Evolutionary conservation across 2,888 invertebrate species (phyloP), one percentile per base, ranked within the genome.

Genomic region (Orthosia incerta): DNA sequence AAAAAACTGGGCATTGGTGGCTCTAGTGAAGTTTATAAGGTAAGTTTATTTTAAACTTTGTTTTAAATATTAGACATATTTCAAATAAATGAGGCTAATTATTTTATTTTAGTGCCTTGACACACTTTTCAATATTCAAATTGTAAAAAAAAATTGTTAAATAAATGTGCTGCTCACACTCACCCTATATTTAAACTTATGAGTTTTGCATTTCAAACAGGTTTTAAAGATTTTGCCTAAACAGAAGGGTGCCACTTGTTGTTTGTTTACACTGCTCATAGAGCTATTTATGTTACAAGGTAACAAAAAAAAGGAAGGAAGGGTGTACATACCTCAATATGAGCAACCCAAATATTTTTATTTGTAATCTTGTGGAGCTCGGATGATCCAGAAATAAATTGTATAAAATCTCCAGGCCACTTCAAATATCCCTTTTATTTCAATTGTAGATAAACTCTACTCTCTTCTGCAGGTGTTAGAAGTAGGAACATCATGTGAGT

Each of bases 1-100:
- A 98, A 97, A 80, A 97, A 97, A 86, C 94, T 99, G 62, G 99
- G 99, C 0, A 97, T 97, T 86, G 99, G 99, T n/a, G 99, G 99
- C 56, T 99, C 99, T 71, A 98, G 99, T 89, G 97, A 98, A 92
- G 99, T 99, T 5, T 98, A 97, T 70, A 96, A 97, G 92, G 97
- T 95, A 83, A 88, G 79, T 39, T 39, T 9, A 39, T 9, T 1
- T 39, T 9, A 39, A 39, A 39, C 39, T 39, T 12, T 15, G n/a
- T 20, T 39, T 48, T 15, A 51, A 23, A 39, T 56, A 18, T 20
- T 9, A 18, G 7, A 0, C 0, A 2, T n/a, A 15, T 59, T n/a
- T 18, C 7, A 23, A 7, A 3, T 23, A 5, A 23, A 13, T 46
- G 3, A 18, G 7, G 7, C 12, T 18, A 13, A 61, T 3, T 39